Evolutionary conservation across 2,113 vertebrate genomes (phyloP).

Genomic region (Zingel zingel): DNA sequence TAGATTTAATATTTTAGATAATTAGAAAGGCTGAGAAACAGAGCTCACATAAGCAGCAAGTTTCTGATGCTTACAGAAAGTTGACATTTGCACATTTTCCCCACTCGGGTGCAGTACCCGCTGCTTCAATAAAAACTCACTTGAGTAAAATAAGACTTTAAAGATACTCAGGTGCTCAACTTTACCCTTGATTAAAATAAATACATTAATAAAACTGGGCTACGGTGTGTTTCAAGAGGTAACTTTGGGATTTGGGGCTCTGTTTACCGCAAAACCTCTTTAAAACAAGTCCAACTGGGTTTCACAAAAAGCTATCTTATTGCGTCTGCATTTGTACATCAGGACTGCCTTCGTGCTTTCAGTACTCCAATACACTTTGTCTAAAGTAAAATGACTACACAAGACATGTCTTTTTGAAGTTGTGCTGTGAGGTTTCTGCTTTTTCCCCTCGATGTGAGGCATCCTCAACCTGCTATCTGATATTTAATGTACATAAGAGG

Average conservation of each 20-base stretch:
- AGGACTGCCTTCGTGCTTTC: neutral
- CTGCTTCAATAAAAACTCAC: neutral
- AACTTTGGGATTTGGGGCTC: neutral
- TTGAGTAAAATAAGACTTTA: neutral
- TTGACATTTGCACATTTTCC: too few relatives aligned
- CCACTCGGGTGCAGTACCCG: too few relatives aligned
- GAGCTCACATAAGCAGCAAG: too few relatives aligned
- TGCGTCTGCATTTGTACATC: neutral
- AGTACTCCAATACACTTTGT: neutral
- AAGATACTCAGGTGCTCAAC: neutral
- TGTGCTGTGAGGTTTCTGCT: neutral
- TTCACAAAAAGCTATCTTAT: neutral
- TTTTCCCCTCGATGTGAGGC: neutral
- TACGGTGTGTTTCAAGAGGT: neutral
- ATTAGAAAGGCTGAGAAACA: neutral
- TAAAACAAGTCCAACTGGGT: neutral
- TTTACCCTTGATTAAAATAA: too few relatives aligned
- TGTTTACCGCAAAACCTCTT: constrained; percentile 9
- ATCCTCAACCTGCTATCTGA: neutral
- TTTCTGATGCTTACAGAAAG: too few relatives aligned
- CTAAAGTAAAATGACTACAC: neutral
- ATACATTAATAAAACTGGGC: too few relatives aligned
- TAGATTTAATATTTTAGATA: neutral
- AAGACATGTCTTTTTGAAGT: neutral
- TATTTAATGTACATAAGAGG: neutral